These are phyloP conservation scores for Thamnophis elegans DNA, from an alignment of 2,797 vertebrate species.

Conservation along the genomic window DNA sequence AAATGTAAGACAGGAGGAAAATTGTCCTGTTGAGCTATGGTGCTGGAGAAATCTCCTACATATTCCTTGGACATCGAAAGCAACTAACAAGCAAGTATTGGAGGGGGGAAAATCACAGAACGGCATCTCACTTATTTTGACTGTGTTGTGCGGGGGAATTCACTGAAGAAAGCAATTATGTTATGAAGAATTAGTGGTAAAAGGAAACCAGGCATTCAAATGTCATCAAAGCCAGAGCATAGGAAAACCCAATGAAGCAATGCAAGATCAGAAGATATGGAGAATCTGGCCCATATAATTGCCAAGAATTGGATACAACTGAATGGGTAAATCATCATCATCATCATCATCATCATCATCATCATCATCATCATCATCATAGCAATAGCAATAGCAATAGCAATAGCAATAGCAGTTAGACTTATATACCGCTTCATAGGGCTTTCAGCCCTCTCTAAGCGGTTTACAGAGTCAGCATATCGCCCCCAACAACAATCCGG, in stretches of 20 bases:
- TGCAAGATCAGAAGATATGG: neutral
- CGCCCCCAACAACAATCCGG: too few relatives aligned
- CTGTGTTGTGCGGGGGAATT: neutral
- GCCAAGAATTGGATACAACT: neutral
- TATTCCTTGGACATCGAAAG: neutral
- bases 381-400: too few relatives aligned
- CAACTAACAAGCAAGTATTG: neutral
- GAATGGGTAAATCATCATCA: neutral
- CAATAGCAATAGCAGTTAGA: too few relatives aligned
- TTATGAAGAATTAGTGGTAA: neutral
- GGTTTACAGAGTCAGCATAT: too few relatives aligned
- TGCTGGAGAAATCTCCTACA: neutral
- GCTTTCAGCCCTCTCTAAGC: too few relatives aligned
- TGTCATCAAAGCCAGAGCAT: neutral
- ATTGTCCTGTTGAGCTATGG: too few relatives aligned
- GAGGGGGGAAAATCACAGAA: neutral
- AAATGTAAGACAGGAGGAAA: too few relatives aligned
- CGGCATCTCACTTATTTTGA: neutral
- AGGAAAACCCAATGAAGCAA: neutral
- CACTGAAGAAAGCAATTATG: neutral
- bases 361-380: too few relatives aligned
- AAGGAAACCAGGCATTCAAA: neutral
- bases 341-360: too few relatives aligned
- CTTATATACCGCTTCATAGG: too few relatives aligned
- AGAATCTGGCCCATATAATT: neutral